Evolutionary conservation across 2,888 invertebrate genomes (phyloP).

Genomic region (Macrosoma leucophasiata): DNA sequence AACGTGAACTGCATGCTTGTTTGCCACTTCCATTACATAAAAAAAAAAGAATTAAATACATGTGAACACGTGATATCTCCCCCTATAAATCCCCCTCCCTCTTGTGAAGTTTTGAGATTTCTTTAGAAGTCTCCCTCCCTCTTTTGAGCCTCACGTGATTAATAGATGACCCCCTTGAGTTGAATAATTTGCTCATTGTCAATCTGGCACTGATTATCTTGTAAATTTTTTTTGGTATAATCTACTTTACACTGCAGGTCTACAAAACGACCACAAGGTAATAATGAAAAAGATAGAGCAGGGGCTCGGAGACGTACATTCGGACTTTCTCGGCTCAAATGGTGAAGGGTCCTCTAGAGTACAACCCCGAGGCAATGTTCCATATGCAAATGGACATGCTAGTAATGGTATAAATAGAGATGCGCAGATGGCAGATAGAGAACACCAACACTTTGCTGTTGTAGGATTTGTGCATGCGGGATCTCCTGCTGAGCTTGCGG

Average conservation of each 20-base stretch:
- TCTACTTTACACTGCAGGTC: slow-evolving; percentile 69
- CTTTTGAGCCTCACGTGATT: no score
- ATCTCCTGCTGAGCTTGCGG: slow-evolving; percentile 90
- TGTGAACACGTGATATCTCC: no score
- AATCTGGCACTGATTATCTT: no score
- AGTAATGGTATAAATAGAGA: slow-evolving; percentile 16
- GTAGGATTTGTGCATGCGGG: slow-evolving; percentile 83
- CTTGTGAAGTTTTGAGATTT: no score
- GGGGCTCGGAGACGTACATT: slow-evolving; percentile 80
- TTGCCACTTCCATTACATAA: no score
- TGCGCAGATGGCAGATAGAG: slow-evolving; percentile 10
- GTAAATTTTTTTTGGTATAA: not conserved
- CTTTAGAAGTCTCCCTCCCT: no score
- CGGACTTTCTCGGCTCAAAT: slow-evolving; percentile 39
- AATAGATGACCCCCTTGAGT: no score
- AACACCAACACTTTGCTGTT: slow-evolving; percentile 74
- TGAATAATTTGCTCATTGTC: no score
- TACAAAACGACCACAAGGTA: slow-evolving; percentile 91
- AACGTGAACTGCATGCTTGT: no score
- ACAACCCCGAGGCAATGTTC: slow-evolving; percentile 7
- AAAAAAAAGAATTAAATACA: no score
- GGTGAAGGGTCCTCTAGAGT: slow-evolving; percentile 17
- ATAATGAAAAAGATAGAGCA: slow-evolving; percentile 90
- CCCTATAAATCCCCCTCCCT: no score
- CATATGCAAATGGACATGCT: slow-evolving; percentile 27